Percentiles rank a stretch among this genome's conserved stretches.
Evolutionary conservation across 2,113 vertebrate genomes (phyloP).

Genomic region (Poeciliopsis turrubarensis): DNA sequence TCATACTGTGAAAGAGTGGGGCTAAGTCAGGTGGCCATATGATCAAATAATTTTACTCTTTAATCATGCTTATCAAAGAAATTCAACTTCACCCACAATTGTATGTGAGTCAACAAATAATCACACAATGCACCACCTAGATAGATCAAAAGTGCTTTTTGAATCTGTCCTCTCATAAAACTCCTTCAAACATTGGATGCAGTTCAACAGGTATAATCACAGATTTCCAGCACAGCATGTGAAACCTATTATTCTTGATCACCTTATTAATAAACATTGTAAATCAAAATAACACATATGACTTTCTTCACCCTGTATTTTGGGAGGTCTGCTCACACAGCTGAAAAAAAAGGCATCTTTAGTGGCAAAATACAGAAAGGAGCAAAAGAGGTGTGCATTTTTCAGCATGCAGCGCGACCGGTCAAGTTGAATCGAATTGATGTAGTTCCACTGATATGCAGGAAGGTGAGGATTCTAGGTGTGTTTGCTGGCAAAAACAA

Average conservation of each 20-base stretch:
- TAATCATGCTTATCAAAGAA: conserved; percentile 52
- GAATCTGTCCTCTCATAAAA: conserved; percentile 50
- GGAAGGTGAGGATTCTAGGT: too few relatives aligned
- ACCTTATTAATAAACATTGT: conserved; percentile 33
- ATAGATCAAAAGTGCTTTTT: conserved; percentile 51
- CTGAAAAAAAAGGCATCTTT: conserved; percentile 27
- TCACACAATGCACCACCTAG: conserved; percentile 21
- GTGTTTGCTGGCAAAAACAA: background rate
- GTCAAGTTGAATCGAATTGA: background rate
- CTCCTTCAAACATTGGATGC: conserved; percentile 33
- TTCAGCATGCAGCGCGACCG: background rate
- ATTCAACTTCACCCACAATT: conserved; percentile 29
- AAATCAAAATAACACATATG: conserved; percentile 29
- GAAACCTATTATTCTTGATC: conserved; percentile 44
- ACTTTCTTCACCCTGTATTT: conserved; percentile 1
- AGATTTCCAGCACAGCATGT: conserved; percentile 23
- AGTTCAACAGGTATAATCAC: conserved; percentile 64
- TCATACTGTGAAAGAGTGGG: conserved; percentile 16
- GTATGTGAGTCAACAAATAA: conserved; percentile 52
- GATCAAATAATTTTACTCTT: conserved; percentile 19
- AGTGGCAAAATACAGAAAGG: background rate
- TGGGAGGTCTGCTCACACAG: conserved; percentile 28
- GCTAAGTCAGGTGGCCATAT: conserved; percentile 23
- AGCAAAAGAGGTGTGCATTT: background rate
- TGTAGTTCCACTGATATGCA: background rate